A percentile compares a stretch with the other conserved stretches of the same genome.
phyloP scores from a whole-genome alignment of 2,113 vertebrate species.

The Sylvietta virens region DNA sequence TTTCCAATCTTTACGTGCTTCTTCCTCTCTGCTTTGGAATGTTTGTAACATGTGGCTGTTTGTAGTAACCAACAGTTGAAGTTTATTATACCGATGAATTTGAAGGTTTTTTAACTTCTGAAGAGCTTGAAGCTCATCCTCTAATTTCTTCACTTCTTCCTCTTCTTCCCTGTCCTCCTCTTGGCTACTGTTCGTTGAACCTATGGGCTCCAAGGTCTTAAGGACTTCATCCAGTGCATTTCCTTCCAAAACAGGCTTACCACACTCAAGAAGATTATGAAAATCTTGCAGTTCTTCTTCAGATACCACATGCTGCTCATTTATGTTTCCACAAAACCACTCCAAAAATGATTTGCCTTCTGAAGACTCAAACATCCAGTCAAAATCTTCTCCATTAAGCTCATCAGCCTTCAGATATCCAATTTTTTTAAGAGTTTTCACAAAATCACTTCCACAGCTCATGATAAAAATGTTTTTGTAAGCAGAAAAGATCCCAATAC shows the following conservation, averaged over 20 bases:
- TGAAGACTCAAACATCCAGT: conserved; percentile 88
- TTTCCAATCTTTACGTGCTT: conserved; percentile 52
- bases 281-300: conserved; percentile 78
- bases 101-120: conserved; percentile 78
- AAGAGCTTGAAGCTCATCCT: conserved; percentile 78
- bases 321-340: conserved; percentile 85
- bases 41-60: conserved; percentile 63
- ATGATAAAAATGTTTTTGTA: conserved; percentile 52
- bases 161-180: conserved; percentile 55
- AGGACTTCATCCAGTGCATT: conserved; percentile 79
- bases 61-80: conserved; percentile 73
- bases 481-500: conserved; percentile 14
- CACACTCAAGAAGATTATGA: conserved; percentile 67
- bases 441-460: conserved; percentile 84
- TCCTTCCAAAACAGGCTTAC: conserved; percentile 81
- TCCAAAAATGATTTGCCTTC: conserved; percentile 81
- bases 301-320: conserved; percentile 73
- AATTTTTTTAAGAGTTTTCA: conserved; percentile 81
- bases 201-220: conserved; percentile 68
- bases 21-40: conserved; percentile 62
- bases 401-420: conserved; percentile 77
- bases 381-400: conserved; percentile 87
- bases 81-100: conserved; percentile 73
- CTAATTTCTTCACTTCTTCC: conserved; percentile 70
- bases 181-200: background rate